phyloP scores from a whole-genome alignment of 2,888 invertebrate genomes.

The Drosophila rellima region DNA sequence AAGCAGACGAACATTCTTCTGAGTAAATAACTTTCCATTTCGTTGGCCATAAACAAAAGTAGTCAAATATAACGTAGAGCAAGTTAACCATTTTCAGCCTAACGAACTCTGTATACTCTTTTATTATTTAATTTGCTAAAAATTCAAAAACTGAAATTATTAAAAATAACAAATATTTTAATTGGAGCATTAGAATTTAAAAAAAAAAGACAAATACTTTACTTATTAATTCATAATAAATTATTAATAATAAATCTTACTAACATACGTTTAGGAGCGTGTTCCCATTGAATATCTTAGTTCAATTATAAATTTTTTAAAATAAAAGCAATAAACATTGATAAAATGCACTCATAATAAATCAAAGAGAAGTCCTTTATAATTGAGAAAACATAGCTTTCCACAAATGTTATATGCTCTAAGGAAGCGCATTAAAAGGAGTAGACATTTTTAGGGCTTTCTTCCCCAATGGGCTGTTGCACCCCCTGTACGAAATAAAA shows the following conservation, averaged over 20 bases:
- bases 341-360: neutral
- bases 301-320: neutral
- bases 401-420: neutral
- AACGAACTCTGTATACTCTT: constrained; percentile 12
- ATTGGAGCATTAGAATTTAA: too few relatives aligned
- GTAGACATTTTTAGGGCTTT: constrained; percentile 48
- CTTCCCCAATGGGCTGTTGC: constrained; percentile 14
- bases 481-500: constrained; percentile 61
- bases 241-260: too few relatives aligned
- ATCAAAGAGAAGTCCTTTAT: neutral
- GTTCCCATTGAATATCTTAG: too few relatives aligned
- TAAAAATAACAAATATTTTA: too few relatives aligned
- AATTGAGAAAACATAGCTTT: neutral
- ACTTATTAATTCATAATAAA: too few relatives aligned
- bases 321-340: neutral
- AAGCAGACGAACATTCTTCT: constrained; percentile 62
- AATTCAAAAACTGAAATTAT: too few relatives aligned
- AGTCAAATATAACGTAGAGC: constrained; percentile 31
- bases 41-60: constrained; percentile 75
- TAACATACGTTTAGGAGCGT: too few relatives aligned
- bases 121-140: too few relatives aligned
- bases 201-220: too few relatives aligned
- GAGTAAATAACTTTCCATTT: constrained; percentile 82
- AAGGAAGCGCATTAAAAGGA: constrained; percentile 35
- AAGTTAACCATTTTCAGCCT: neutral